These are phyloP conservation scores for Epirrhoe tristata DNA, from an alignment of 2,888 invertebrate species.

Conservation along the genomic window DNA sequence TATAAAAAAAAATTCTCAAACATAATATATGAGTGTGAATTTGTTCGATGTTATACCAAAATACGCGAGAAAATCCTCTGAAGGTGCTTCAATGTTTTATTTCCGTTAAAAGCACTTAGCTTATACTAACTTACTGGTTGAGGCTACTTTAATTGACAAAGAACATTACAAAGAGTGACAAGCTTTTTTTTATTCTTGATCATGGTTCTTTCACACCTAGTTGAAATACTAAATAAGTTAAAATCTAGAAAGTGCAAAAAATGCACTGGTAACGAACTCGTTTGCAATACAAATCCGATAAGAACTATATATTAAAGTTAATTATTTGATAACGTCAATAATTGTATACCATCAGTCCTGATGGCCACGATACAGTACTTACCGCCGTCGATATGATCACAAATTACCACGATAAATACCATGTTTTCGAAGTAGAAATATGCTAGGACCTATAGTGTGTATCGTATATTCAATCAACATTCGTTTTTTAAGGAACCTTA, in stretches of 20 bases:
- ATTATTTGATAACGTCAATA: constrained; percentile 21
- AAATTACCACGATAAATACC: constrained; percentile 6
- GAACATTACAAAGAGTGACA: too few species aligned
- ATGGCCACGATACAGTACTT: constrained; percentile 18
- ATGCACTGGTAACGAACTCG: constrained; percentile 13
- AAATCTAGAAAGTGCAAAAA: constrained; percentile 20
- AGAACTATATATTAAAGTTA: constrained; percentile 5
- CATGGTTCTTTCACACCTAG: not conserved
- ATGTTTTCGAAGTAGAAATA: not conserved
- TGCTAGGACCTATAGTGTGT: constrained; percentile 2
- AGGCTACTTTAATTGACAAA: too few species aligned
- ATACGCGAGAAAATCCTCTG: too few species aligned
- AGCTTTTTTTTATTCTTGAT: not conserved
- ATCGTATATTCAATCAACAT: not conserved
- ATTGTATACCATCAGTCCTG: constrained; percentile 18
- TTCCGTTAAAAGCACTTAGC: too few species aligned
- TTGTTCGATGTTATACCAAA: too few species aligned
- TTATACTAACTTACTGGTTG: too few species aligned
- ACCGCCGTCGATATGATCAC: constrained; percentile 16
- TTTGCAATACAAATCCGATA: constrained; percentile 24
- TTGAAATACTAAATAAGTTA: not conserved
- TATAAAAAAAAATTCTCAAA: too few species aligned
- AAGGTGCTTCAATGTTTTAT: too few species aligned
- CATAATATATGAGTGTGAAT: too few species aligned
- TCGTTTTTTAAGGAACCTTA: too few species aligned